Evolutionary conservation across 2,888 invertebrate species (phyloP).

Genomic region (Orthosia gothica): DNA sequence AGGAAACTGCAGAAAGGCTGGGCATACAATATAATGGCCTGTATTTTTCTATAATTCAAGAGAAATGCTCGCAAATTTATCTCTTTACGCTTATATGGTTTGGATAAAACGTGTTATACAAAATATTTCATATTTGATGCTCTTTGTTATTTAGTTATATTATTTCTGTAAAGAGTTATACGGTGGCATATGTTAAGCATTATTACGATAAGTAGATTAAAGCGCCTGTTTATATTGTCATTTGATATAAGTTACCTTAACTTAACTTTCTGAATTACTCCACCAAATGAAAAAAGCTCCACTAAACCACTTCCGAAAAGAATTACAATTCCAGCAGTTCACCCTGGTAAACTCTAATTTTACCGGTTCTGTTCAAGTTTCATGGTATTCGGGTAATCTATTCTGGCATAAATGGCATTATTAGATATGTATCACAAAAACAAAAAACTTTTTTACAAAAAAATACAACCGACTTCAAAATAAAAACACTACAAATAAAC

Average conservation of each 20-base stretch:
- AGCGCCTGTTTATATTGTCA: background rate
- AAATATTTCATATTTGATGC: slow-evolving; percentile 17
- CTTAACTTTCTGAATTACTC: background rate
- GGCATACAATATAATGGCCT: slow-evolving; percentile 46
- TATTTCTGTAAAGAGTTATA: background rate
- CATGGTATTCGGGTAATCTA: no score
- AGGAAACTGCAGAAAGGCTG: slow-evolving; percentile 51
- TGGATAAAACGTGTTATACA: slow-evolving; percentile 13
- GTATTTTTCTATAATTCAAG: slow-evolving; percentile 57
- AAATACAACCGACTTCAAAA: no score
- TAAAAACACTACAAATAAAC: no score
- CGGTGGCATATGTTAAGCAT: background rate
- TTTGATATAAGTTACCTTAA: background rate
- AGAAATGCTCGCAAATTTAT: slow-evolving; percentile 50
- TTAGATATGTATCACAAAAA: no score
- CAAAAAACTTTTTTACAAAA: no score
- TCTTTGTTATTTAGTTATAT: slow-evolving; percentile 7
- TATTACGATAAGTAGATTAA: background rate
- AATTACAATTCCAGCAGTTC: no score
- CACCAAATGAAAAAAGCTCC: background rate
- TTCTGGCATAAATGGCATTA: no score
- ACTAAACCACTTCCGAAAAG: no score
- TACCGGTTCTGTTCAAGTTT: no score
- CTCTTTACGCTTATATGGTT: slow-evolving; percentile 18
- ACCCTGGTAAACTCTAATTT: no score